Evolutionary conservation across 1,140 invertebrate genomes (phyloP).

Genomic region (Lepeophtheirus salmonis): DNA sequence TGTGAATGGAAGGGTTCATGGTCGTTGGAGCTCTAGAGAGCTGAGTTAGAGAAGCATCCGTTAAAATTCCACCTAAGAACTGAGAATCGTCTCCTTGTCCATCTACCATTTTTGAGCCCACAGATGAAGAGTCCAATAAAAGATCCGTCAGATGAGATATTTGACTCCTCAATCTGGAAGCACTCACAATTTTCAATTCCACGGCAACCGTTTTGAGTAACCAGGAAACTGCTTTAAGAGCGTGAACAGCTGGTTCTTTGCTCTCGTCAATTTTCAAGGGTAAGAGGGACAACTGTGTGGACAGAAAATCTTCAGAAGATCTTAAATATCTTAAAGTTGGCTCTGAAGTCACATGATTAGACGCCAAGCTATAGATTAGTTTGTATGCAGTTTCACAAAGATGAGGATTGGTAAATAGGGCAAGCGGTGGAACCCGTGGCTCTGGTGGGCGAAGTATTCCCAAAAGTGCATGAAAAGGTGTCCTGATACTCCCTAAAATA

Average conservation of each 20-base stretch:
- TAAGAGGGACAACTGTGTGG: constrained; percentile 7
- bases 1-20: neutral
- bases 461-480: constrained; percentile 17
- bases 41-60: neutral
- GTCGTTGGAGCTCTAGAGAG: neutral
- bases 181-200: constrained; percentile 5
- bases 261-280: neutral
- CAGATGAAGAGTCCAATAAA: constrained; percentile 6
- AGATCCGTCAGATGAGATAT: neutral
- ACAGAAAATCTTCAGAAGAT: constrained; percentile 15
- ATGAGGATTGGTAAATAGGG: neutral
- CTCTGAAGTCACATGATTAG: constrained; percentile 9
- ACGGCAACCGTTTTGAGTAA: constrained; percentile 10
- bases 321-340: constrained; percentile 12
- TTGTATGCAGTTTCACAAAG: neutral
- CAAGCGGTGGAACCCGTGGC: neutral
- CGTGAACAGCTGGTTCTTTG: neutral
- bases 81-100: neutral
- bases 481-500: constrained; percentile 4
- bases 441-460: constrained; percentile 3
- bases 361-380: constrained; percentile 3
- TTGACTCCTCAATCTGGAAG: neutral
- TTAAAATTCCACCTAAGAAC: neutral
- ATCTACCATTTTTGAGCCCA: neutral
- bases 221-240: neutral